Base-by-base conservation (phyloP, 2,113 vertebrate species). In the Alces alces region DNA sequence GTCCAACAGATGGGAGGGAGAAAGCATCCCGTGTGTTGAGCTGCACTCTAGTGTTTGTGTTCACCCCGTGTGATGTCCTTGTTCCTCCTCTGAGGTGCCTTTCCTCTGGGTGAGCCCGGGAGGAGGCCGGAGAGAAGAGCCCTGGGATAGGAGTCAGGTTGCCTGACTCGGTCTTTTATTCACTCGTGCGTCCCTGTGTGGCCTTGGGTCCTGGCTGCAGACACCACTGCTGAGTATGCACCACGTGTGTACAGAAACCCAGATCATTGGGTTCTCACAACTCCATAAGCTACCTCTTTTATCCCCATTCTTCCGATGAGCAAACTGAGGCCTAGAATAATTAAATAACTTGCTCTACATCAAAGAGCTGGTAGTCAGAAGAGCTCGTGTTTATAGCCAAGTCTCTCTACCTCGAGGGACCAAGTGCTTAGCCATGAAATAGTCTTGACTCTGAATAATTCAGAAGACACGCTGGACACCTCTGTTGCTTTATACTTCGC, bases 141-240 rank as follows among this genome's bases (percentile, higher is more conserved):
- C 1, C 43, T 28, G 5, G 23, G 50, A 4, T 12, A 39, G 70
- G 30, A 85, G 27, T 13, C 4, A 0, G 45, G 47, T 12, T 8
- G 4, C 39, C 28, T 27, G 58, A 3, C 57, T 43, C 33, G 60
- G 70, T 12, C 80, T 90, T 79, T 36, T 28, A 2, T 57, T 78
- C 36, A 30, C 43, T 27, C 12, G 5, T 16, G 3, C 0, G 2
- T 7, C 57, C 47, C 27, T 28, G 27, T 25, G 80, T 79, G 33
- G 30, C 55, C 88, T 8, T 61, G 23, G 60, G 36, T 55, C 55
- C 86, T 43, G 43, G 50, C 60, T 4, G 2, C 11, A 7, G 70
- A 23, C 11, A 25, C 10, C 25, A 5, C 16, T n/a, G 8, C 10
- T 19, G 47, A 50, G 7, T 2, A 1, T 73, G 55, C 1, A 39